Evolutionary conservation across 2,797 vertebrate genomes (phyloP).

Genomic region (Bucorvus abyssinicus): DNA sequence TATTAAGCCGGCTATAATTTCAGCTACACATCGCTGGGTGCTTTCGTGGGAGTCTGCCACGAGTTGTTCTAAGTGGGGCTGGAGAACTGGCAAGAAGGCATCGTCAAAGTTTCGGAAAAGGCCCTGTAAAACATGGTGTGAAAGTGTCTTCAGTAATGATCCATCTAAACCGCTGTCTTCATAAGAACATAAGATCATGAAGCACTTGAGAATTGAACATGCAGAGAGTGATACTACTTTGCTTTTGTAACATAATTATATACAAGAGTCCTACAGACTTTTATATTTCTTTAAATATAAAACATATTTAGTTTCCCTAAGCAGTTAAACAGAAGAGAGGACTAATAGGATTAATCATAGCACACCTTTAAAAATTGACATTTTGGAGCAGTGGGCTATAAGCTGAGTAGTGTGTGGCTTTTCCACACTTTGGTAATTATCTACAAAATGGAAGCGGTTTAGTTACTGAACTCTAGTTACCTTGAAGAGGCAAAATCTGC

Average conservation of each 20-base stretch:
- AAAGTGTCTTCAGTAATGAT: neutral
- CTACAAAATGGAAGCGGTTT: neutral
- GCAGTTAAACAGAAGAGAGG: neutral
- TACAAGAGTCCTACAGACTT: neutral
- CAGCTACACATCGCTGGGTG: slow-evolving; percentile 92
- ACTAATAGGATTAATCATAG: neutral
- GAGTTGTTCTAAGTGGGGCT: slow-evolving; percentile 89
- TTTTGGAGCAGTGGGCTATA: neutral
- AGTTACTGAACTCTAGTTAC: slow-evolving; percentile 73
- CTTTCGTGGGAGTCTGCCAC: slow-evolving; percentile 93
- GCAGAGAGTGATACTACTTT: neutral
- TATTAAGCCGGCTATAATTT: slow-evolving; percentile 95
- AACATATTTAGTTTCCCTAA: neutral
- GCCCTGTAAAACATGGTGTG: slow-evolving; percentile 77
- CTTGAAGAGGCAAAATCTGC: slow-evolving; percentile 98
- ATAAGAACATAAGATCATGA: accelerated
- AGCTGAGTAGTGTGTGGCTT: neutral
- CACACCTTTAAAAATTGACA: neutral
- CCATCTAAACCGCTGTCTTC: neutral
- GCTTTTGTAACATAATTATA: neutral
- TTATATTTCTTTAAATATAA: neutral
- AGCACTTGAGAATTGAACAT: neutral
- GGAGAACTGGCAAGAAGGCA: slow-evolving; percentile 87
- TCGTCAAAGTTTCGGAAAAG: slow-evolving; percentile 94
- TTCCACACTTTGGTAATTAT: neutral